Conservation (phyloP, 2,888 invertebrate species). For the Galerucella pusilla region DNA sequence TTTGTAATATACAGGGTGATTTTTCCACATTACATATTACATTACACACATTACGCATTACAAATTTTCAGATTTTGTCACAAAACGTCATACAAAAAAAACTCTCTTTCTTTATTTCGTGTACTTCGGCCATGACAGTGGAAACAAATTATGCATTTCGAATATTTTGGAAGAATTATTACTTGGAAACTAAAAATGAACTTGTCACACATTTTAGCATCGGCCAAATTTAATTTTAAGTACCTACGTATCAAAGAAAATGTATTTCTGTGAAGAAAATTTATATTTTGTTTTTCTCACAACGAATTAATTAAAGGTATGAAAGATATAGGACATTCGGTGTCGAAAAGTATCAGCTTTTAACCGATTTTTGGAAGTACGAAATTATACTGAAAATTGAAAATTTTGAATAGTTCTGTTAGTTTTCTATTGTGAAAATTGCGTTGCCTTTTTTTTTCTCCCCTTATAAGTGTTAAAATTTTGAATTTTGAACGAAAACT, state of each 20-base stretch:
- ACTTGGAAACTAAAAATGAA: neutral
- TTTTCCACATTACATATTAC: too few species aligned
- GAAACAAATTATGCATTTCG: neutral
- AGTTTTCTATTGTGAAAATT: too few species aligned
- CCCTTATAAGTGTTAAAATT: too few species aligned
- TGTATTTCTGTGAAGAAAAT: neutral
- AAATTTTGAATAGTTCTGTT: too few species aligned
- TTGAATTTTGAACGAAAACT: too few species aligned
- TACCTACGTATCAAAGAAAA: neutral
- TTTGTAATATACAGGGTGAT: too few species aligned
- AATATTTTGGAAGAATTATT: neutral
- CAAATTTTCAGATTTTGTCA: too few species aligned
- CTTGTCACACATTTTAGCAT: neutral
- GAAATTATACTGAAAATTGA: too few species aligned
- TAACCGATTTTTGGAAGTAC: too few species aligned
- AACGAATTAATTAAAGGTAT: neutral
- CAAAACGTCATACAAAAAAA: too few species aligned
- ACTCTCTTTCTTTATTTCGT: neutral
- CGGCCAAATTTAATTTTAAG: neutral
- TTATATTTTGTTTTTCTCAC: conserved; percentile 1
- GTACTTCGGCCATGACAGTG: neutral
- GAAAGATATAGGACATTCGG: neutral
- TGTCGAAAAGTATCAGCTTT: neutral
- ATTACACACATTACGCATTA: too few species aligned
- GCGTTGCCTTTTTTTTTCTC: too few species aligned